These are phyloP conservation scores for Triops longicaudatus DNA, from an alignment of 1,140 invertebrate genomes.

Conservation along the genomic window DNA sequence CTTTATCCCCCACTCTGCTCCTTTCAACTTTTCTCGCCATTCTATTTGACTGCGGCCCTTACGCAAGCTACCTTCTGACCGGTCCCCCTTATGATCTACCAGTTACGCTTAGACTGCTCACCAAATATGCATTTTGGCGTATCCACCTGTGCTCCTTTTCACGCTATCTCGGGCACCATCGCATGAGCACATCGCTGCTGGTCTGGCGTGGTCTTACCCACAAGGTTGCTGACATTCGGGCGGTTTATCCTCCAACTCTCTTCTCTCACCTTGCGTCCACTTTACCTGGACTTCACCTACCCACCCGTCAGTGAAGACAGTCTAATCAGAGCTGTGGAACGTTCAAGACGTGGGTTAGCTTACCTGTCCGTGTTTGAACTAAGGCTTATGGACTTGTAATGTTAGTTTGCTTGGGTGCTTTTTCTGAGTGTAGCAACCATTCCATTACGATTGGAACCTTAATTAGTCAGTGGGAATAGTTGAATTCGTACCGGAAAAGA, in stretches of 20 bases:
- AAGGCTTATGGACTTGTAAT: no score
- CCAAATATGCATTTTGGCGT: slow-evolving; percentile 11
- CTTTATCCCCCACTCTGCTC: not conserved
- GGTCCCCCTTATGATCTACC: not conserved
- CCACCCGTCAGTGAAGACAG: not conserved
- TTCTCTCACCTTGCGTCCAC: not conserved
- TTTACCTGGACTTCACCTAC: not conserved
- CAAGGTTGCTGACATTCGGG: not conserved
- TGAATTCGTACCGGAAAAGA: no score
- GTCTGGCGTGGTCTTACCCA: not conserved
- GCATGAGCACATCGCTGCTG: slow-evolving; percentile 7
- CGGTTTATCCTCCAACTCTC: not conserved
- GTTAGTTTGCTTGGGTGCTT: no score
- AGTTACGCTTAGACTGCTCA: not conserved
- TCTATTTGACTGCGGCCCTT: not conserved
- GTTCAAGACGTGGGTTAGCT: not conserved
- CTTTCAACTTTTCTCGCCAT: not conserved
- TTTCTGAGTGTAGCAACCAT: no score
- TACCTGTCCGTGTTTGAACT: no score
- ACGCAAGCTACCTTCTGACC: not conserved
- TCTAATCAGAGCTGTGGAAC: not conserved
- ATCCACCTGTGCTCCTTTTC: slow-evolving; percentile 14
- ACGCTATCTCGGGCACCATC: not conserved
- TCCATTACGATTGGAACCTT: no score
- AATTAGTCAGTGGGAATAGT: no score